phyloP scores from a whole-genome alignment of 2,888 invertebrate genomes.

The Watsonalla cultraria region DNA sequence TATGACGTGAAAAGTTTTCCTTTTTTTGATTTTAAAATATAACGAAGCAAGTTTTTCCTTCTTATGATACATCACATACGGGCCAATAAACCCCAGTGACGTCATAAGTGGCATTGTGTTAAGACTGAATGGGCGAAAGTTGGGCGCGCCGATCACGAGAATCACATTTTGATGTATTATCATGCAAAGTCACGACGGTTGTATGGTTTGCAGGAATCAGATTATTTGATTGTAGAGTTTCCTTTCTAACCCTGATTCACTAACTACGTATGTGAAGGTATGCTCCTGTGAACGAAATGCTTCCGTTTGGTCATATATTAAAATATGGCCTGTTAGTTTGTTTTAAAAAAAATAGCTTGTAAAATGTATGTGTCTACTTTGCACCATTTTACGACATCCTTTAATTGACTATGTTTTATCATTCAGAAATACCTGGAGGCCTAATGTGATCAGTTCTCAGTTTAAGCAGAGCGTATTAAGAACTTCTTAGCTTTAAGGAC shows the following conservation, averaged over 20 bases:
- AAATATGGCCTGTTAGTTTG: neutral
- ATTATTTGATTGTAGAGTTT: constrained; percentile 21
- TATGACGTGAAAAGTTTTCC: too few species aligned
- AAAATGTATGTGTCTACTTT: too few species aligned
- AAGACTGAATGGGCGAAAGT: constrained; percentile 57
- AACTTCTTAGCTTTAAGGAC: too few species aligned
- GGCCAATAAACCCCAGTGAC: neutral
- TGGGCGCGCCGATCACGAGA: constrained; percentile 52
- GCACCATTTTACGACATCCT: too few species aligned
- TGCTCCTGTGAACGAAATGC: neutral
- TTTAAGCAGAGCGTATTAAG: too few species aligned
- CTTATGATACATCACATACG: neutral
- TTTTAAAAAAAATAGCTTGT: too few species aligned
- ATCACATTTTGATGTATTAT: constrained; percentile 35
- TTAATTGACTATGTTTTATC: too few species aligned
- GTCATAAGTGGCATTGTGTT: constrained; percentile 21
- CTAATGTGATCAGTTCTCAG: too few species aligned
- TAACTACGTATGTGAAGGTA: constrained; percentile 3
- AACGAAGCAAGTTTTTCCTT: neutral
- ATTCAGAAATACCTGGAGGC: too few species aligned
- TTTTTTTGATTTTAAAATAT: too few species aligned
- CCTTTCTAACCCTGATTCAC: constrained; percentile 21
- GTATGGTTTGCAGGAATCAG: constrained; percentile 30
- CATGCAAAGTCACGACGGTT: constrained; percentile 26
- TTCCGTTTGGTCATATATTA: neutral